phyloP scores from a whole-genome alignment of 2,113 vertebrate species.

The Lucifuga dentata region DNA sequence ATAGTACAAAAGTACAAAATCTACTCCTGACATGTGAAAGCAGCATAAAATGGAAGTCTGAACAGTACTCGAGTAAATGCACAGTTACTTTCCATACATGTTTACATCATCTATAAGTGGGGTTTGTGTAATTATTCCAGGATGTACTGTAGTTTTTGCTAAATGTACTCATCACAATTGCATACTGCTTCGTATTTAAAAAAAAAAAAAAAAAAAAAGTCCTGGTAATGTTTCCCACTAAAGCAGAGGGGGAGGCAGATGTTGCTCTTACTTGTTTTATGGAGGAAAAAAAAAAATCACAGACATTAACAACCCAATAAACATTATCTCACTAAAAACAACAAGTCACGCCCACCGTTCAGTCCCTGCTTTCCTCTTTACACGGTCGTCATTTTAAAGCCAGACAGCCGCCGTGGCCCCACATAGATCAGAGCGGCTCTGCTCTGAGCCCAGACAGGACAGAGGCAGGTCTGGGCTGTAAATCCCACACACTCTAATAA shows the following conservation, averaged over 20 bases:
- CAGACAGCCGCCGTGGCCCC: conserved; percentile 37
- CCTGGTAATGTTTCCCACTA: conserved; percentile 26
- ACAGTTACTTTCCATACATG: no score
- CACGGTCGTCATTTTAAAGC: conserved; percentile 53
- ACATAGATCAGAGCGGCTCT: conserved; percentile 56
- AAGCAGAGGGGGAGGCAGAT: conserved; percentile 12
- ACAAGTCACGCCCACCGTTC: conserved; percentile 34
- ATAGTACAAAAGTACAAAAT: no score
- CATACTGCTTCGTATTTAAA: no score
- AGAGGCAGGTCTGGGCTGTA: conserved; percentile 56
- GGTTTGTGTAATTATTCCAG: no score
- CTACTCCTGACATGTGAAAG: no score
- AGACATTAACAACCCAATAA: conserved; percentile 67
- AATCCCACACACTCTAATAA: conserved; percentile 76
- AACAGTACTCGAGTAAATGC: no score
- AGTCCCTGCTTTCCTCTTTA: conserved; percentile 36
- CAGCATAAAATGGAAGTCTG: no score
- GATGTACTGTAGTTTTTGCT: no score
- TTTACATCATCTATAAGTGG: no score
- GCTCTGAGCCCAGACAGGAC: conserved; percentile 53
- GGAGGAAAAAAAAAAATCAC: conserved; percentile 21
- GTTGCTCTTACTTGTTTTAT: conserved; percentile 61
- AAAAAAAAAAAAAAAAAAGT: no score
- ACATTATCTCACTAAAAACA: conserved; percentile 52
- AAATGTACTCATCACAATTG: conserved; percentile 22